These are phyloP conservation scores for Cantharis flavilabris DNA, from an alignment of 2,888 invertebrate species.

Conservation along the genomic window DNA sequence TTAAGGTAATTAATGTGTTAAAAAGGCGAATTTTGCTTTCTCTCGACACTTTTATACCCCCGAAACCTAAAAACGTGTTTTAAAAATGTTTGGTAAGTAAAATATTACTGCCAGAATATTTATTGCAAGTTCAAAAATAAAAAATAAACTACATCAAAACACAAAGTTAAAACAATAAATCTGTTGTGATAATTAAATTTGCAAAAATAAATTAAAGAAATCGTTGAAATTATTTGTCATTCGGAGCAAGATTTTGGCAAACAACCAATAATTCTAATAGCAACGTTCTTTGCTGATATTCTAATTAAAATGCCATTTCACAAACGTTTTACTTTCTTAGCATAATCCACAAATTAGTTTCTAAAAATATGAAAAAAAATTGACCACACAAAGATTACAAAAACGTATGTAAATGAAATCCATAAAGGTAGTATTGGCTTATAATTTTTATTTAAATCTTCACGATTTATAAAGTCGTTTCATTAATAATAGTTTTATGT, in stretches of 20 bases:
- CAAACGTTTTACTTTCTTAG: slow-evolving; percentile 1
- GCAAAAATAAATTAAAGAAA: slow-evolving; percentile 39
- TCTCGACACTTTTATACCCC: background rate
- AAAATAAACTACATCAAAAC: background rate
- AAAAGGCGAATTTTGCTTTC: background rate
- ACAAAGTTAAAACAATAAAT: slow-evolving; percentile 30
- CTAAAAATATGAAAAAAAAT: background rate
- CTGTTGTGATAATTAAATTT: slow-evolving; percentile 40
- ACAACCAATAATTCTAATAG: slow-evolving; percentile 38
- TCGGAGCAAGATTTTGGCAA: slow-evolving; percentile 36
- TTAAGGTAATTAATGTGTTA: background rate
- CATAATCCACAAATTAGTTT: background rate
- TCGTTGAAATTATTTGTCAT: slow-evolving; percentile 39
- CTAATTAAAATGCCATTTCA: slow-evolving; percentile 35
- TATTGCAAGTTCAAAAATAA: background rate
- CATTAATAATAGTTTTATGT: slow-evolving; percentile 2
- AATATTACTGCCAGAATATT: background rate
- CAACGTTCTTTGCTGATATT: slow-evolving; percentile 35
- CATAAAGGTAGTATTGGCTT: background rate
- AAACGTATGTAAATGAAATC: background rate
- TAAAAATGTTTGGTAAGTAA: background rate
- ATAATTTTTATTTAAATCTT: background rate
- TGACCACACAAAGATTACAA: background rate
- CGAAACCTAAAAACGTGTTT: background rate
- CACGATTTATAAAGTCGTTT: background rate